phyloP scores from a whole-genome alignment of 23 tunicate species.

The Clavelina lepadiformis region DNA sequence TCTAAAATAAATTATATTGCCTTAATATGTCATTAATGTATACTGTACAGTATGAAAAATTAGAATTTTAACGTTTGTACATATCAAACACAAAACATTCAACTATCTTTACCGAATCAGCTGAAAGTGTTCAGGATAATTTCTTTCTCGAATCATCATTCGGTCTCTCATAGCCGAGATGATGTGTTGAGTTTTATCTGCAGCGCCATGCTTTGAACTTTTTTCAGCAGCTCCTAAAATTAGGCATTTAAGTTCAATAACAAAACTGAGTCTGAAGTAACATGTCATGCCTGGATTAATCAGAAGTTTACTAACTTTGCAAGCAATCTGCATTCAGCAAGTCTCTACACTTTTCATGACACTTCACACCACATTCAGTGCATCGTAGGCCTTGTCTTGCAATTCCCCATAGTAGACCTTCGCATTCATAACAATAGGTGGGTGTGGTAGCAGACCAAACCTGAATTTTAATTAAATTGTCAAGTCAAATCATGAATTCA shows the following conservation, averaged over 20 bases:
- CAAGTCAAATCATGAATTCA: background rate
- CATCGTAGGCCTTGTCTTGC: conserved; percentile 85
- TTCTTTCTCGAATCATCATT: conserved; percentile 46
- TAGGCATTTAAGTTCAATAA: background rate
- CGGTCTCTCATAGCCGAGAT: conserved; percentile 63
- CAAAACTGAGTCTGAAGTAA: background rate
- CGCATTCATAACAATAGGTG: conserved; percentile 83
- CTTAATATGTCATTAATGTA: no score
- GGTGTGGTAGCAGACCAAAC: conserved; percentile 76
- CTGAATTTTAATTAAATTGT: background rate
- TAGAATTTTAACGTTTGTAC: background rate
- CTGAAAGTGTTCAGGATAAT: conserved; percentile 34
- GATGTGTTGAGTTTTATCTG: conserved; percentile 51
- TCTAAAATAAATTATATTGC: conserved; percentile 14
- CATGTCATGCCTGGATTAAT: background rate
- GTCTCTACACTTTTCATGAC: conserved; percentile 93
- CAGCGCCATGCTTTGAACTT: conserved; percentile 65
- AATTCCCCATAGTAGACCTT: conserved; percentile 83
- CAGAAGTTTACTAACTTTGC: conserved; percentile 31
- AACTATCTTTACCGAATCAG: conserved; percentile 15
- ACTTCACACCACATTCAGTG: conserved; percentile 79
- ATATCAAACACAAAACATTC: background rate
- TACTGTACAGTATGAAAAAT: no score
- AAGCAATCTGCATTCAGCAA: conserved; percentile 89
- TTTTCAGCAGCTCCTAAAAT: conserved; percentile 69